phyloP scores from a whole-genome alignment of 2,113 vertebrate genomes.

The Phrynocephalus versicolor region DNA sequence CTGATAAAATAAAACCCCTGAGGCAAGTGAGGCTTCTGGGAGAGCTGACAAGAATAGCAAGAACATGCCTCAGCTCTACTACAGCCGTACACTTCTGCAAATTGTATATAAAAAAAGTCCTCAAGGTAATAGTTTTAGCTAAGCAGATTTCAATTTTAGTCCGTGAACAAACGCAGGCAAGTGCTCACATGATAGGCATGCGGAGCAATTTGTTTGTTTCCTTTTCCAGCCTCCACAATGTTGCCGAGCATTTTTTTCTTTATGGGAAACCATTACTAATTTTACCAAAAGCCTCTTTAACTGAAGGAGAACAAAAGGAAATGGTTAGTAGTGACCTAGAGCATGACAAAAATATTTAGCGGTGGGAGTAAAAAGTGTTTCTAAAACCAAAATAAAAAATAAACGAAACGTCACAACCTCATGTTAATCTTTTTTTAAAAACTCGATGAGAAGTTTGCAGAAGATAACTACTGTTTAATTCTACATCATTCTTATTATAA shows the following conservation, averaged over 20 bases:
- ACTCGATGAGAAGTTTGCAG: background rate
- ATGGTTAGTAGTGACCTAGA: background rate
- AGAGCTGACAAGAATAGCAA: slow-evolving; percentile 64
- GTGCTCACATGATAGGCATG: slow-evolving; percentile 75
- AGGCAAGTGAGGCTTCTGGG: slow-evolving; percentile 49
- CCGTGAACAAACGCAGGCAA: slow-evolving; percentile 66
- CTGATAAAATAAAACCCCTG: slow-evolving; percentile 50
- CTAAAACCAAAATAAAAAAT: background rate
- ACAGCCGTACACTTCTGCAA: slow-evolving; percentile 47
- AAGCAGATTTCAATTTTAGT: slow-evolving; percentile 66
- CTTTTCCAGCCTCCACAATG: slow-evolving; percentile 48
- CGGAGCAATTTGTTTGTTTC: slow-evolving; percentile 46
- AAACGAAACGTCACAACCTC: background rate
- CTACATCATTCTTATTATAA: background rate
- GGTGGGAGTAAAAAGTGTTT: background rate
- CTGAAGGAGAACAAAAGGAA: background rate
- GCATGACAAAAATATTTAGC: background rate
- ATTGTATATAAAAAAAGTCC: slow-evolving; percentile 59
- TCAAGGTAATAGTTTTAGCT: slow-evolving; percentile 72
- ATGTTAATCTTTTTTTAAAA: background rate
- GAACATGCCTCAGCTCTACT: slow-evolving; percentile 63
- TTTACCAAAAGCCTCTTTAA: background rate
- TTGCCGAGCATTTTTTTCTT: background rate
- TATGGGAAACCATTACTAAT: background rate
- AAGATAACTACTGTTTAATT: background rate